phyloP scores from a whole-genome alignment of 2,113 vertebrate genomes.

The Pelusios castaneus region DNA sequence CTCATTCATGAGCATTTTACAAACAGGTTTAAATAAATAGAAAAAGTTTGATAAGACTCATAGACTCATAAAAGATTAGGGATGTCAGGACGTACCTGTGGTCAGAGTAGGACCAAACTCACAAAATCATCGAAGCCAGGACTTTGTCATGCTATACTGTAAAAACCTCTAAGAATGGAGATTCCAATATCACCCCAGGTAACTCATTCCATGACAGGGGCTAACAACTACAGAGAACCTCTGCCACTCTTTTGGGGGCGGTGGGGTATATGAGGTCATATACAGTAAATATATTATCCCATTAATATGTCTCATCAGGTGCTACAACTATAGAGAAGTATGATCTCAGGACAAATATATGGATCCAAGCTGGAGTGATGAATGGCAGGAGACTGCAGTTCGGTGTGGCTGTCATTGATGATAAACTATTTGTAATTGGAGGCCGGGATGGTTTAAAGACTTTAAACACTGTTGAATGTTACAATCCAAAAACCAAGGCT shows the following conservation, averaged over 20 bases:
- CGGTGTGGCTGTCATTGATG: conserved; percentile 85
- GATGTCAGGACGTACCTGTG: too few species aligned
- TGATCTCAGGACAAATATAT: conserved; percentile 84
- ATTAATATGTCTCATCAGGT: conserved; percentile 76
- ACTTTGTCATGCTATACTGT: too few species aligned
- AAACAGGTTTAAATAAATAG: neutral
- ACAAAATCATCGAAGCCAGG: too few species aligned
- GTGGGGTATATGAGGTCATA: rapidly evolving
- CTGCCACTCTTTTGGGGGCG: neutral
- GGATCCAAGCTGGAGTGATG: conserved; percentile 85
- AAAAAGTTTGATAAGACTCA: neutral
- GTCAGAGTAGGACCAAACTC: too few species aligned
- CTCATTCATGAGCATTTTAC: neutral
- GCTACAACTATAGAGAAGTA: conserved; percentile 86
- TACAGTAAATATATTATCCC: neutral
- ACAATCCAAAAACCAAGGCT: conserved; percentile 83
- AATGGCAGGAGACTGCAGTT: conserved; percentile 83
- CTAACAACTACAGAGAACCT: neutral
- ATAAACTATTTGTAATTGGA: conserved; percentile 85
- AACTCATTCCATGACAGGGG: neutral
- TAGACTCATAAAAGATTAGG: too few species aligned
- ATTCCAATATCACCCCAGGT: too few species aligned
- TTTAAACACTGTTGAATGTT: conserved; percentile 86
- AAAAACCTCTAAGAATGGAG: too few species aligned
- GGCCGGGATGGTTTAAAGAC: conserved; percentile 86